Evolutionary conservation across 2,797 vertebrate species (phyloP), one percentile per base, ranked within the genome.

Genomic region (Danionella dracula): DNA sequence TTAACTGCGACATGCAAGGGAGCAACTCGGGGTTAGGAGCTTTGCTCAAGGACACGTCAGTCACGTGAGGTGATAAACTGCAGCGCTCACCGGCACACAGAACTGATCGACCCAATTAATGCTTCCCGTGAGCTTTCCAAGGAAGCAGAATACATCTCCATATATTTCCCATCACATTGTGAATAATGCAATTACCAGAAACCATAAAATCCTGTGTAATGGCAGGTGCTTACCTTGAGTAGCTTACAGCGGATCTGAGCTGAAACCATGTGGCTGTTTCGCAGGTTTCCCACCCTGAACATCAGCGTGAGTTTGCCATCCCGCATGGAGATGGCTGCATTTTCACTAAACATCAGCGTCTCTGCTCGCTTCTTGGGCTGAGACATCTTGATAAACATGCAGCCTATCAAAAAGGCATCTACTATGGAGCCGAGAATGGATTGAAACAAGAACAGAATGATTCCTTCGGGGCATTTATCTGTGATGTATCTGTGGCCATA

Each of bases 351-450:
- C 96, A 99, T 98, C 64, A 99, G 79, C 4, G 96, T 98, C 90
- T 99, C 96, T 0, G 96, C 96, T 80, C 96, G 77, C 75, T 98
- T 99, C 86, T 99, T 99, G 78, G 96, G 96, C 84, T 99, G 96
- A 23, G 96, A 99, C 96, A 99, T 99, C 88, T 99, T 99, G 83
- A 99, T 99, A 77, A 98, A 99, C 95, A 99, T 99, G 85, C 96
- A 99, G 76, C 96, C 96, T 72, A 99, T 97, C 78, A 99, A 82
- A 81, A 99, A 99, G 45, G 95, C 96, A 68, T 99, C 96, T 75
- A 99, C 96, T 72, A 99, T 97, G 78, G 96, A 99, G 35, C 96
- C 96, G 20, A 99, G 90, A 81, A 98, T 96, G 73, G 95, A 98
- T 84, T 99, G 96, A 83, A 99, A 96, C 66, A 99, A 92, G 83